A percentile compares a stretch with the other conserved stretches of the same genome.
These are phyloP conservation scores for Emmelina monodactyla DNA, from an alignment of 2,888 invertebrate genomes.

Conservation along the genomic window DNA sequence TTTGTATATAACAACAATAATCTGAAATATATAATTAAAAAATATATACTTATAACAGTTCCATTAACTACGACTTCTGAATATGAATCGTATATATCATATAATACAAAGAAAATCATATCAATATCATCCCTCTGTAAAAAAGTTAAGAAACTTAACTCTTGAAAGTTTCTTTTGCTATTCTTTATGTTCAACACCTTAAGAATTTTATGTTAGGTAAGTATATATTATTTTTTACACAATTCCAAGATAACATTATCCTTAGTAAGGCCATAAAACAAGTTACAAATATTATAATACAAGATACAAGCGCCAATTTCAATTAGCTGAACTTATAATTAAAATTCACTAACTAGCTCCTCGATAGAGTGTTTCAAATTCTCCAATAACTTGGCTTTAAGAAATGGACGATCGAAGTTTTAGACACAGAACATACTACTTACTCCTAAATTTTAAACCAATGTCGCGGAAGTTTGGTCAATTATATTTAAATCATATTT, in stretches of 20 bases:
- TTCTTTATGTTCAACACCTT: not conserved
- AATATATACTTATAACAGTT: slow-evolving; percentile 54
- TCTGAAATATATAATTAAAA: slow-evolving; percentile 61
- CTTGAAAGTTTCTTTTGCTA: not conserved
- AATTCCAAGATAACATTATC: slow-evolving; percentile 20
- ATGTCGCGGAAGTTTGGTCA: too few relatives aligned
- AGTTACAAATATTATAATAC: slow-evolving; percentile 17
- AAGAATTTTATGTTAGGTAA: not conserved
- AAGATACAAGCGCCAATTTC: slow-evolving; percentile 6
- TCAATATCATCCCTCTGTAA: slow-evolving; percentile 11
- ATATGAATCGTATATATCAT: slow-evolving; percentile 9
- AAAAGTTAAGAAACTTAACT: not conserved
- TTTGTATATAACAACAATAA: slow-evolving; percentile 55
- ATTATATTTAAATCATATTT: too few relatives aligned
- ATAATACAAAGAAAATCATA: slow-evolving; percentile 16
- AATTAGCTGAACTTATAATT: slow-evolving; percentile 19
- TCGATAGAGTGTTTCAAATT: slow-evolving; percentile 12
- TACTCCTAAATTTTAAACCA: too few relatives aligned
- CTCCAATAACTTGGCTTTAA: slow-evolving; percentile 4
- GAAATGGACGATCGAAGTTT: slow-evolving; percentile 1
- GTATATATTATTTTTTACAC: slow-evolving; percentile 2
- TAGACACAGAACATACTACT: not conserved
- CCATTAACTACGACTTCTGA: slow-evolving; percentile 37
- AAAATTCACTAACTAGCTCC: slow-evolving; percentile 39
- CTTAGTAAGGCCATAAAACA: slow-evolving; percentile 47